Evolutionary conservation across 2,888 invertebrate genomes (phyloP), one percentile per base, ranked within the genome.

Genomic region (Harpalus rubripes): DNA sequence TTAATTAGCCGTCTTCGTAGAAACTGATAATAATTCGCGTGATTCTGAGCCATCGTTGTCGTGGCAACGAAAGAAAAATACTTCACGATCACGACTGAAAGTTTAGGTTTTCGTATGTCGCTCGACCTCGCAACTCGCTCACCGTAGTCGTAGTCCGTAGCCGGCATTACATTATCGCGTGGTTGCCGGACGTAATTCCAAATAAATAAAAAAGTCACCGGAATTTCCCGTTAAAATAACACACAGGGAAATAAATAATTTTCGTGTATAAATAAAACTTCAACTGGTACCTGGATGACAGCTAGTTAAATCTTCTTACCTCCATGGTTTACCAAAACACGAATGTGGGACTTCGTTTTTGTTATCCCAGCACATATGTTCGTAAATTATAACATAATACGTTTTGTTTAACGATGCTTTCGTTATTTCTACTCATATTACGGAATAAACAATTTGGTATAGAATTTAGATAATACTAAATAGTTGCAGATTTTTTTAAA

Each of bases 221-320:
- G 83, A 74, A 74, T 83, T 81, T 83, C 83, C 59, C 83, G 41
- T 83, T 83, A 74, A 83, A 74, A 74, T 83, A 83, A 76, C 76
- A 83, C 74, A 81, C 58, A 83, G 59, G 83, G 68, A 59, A 76
- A 83, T 83, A 83, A 83, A 83, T 83, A 74, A 61, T 72, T 83
- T 83, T 83, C 74, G 74, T 83, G 61, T 76, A 74, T 83, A 83
- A 83, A 83, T 83, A 83, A 83, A 83, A 74, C 83, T 76, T 83
- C 82, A 72, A 59, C 58, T 63, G 52, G 41, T 76, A 76, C 76
- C 26, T 56, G 63, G 32, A 82, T 82, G 56, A 82, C 82, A 72
- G 44, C 52, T 8, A 32, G 44, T 74, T 52, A 52, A 52, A 52
- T 52, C 44, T 52, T 12, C 44, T 52, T 52, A 52, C 44, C 44